These are phyloP conservation scores for Acronicta leporina DNA, from an alignment of 2,888 invertebrate species.

Conservation along the genomic window DNA sequence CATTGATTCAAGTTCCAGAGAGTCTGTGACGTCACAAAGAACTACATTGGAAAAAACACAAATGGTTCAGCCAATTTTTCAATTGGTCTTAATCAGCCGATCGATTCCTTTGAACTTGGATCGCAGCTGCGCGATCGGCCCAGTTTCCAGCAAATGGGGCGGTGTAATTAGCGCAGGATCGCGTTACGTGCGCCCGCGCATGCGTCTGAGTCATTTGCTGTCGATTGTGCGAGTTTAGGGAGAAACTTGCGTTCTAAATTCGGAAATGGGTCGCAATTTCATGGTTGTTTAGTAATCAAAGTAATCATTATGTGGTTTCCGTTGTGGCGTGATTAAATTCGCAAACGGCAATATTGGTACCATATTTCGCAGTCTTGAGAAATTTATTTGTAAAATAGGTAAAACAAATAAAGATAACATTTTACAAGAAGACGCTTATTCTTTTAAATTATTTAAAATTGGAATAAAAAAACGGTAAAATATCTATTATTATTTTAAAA, in stretches of 20 bases:
- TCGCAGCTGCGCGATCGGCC: constrained; percentile 55
- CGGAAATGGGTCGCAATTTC: constrained; percentile 42
- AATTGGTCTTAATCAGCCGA: constrained; percentile 71
- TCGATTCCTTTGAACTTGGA: constrained; percentile 68
- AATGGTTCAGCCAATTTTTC: constrained; percentile 65
- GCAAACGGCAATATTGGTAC: not conserved
- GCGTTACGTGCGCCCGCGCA: constrained; percentile 60
- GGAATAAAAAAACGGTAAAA: no score
- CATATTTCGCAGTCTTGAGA: not conserved
- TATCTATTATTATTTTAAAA: not conserved
- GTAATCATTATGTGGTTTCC: not conserved
- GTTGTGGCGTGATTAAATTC: no score
- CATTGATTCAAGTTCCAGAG: constrained; percentile 21
- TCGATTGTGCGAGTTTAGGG: constrained; percentile 37
- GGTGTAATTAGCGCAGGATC: constrained; percentile 63
- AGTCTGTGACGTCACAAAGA: constrained; percentile 36
- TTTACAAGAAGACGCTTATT: no score
- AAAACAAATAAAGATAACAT: no score
- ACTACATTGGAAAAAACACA: constrained; percentile 15
- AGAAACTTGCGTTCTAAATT: constrained; percentile 47
- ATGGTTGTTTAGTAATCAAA: constrained; percentile 25
- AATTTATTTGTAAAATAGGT: no score
- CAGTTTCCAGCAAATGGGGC: constrained; percentile 61
- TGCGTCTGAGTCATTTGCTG: constrained; percentile 48
- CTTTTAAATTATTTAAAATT: no score